Evolutionary conservation across 1,140 invertebrate species (phyloP).

Genomic region (Anadara kagoshimensis): DNA sequence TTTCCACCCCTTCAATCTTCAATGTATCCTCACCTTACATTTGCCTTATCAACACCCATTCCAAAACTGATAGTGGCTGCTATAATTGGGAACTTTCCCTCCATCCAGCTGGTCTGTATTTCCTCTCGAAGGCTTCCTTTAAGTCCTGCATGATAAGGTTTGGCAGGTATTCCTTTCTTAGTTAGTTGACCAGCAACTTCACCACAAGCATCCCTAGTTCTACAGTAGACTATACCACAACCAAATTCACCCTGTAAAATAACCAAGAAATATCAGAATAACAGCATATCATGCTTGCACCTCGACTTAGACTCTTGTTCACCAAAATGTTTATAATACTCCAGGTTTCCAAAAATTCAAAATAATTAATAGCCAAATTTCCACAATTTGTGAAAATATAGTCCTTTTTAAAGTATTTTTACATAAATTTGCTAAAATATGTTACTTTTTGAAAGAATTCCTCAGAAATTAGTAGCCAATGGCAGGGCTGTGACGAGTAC

Average conservation of each 20-base stretch:
- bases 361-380: no score
- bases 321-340: no score
- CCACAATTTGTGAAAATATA: no score
- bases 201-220: constrained; percentile 80
- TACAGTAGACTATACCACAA: constrained; percentile 85
- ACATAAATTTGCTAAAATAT: no score
- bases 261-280: background rate
- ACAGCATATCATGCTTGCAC: no score
- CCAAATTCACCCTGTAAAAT: constrained; percentile 56
- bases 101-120: constrained; percentile 82
- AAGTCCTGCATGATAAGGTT: constrained; percentile 81
- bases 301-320: no score
- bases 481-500: no score
- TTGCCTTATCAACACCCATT: constrained; percentile 84
- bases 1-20: no score
- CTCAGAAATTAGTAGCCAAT: no score
- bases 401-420: no score
- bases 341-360: no score
- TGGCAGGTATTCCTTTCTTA: constrained; percentile 76
- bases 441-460: no score
- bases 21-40: constrained; percentile 77
- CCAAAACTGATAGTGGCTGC: constrained; percentile 82
- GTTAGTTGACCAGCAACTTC: constrained; percentile 78
- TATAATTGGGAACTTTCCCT: constrained; percentile 78
- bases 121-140: constrained; percentile 74